phyloP scores from a whole-genome alignment of 2,797 vertebrate species.

The Trichosurus vulpecula region DNA sequence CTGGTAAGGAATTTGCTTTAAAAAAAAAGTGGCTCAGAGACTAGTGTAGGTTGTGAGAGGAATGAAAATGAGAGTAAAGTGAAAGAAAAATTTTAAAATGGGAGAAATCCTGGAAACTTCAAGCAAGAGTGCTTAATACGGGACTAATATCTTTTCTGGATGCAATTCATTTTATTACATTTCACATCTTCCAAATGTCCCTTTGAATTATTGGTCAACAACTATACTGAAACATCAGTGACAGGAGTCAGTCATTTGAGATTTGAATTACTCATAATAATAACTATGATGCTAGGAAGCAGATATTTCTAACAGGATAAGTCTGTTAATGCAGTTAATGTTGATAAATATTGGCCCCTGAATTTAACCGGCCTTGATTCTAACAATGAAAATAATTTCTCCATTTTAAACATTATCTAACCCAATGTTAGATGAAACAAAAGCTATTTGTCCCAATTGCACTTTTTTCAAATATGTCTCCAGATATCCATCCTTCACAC shows the following conservation, averaged over 20 bases:
- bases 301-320: slow-evolving; percentile 53
- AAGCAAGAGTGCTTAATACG: neutral
- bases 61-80: neutral
- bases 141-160: slow-evolving; percentile 16
- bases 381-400: slow-evolving; percentile 71
- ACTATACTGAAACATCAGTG: slow-evolving; percentile 54
- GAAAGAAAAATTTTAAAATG: neutral
- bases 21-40: neutral
- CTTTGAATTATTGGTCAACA: slow-evolving; percentile 61
- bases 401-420: slow-evolving; percentile 66
- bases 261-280: slow-evolving; percentile 45
- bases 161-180: slow-evolving; percentile 28
- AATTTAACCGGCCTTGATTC: slow-evolving; percentile 60
- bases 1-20: neutral
- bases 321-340: slow-evolving; percentile 64
- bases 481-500: slow-evolving; percentile 17
- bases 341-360: slow-evolving; percentile 70
- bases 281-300: neutral
- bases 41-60: neutral
- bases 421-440: slow-evolving; percentile 20
- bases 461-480: slow-evolving; percentile 23
- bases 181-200: slow-evolving; percentile 54
- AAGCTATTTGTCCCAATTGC: slow-evolving; percentile 60
- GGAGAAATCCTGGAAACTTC: slow-evolving; percentile 4
- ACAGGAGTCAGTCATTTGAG: slow-evolving; percentile 45